Base-by-base conservation (phyloP, 2,113 vertebrate genomes). In the Blennius ocellaris region DNA sequence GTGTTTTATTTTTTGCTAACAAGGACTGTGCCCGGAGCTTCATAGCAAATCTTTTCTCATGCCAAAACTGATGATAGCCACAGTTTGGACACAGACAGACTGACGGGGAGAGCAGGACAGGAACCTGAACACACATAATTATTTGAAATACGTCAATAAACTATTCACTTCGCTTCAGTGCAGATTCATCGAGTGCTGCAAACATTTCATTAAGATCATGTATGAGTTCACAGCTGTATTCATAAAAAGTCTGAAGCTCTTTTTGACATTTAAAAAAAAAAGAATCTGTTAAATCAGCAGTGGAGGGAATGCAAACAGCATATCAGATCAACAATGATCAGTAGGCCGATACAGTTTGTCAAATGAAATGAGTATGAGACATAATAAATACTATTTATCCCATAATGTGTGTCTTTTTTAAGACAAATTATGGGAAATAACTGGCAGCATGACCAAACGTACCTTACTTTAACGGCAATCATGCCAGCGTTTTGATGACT, bases 41-140 rank as follows among this genome's bases (percentile, higher is more conserved):
- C 14, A 7, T 59, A 39, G 52, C 56, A 53, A 44, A 43, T 71
- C 49, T 40, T 8, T 45, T 45, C 55, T 5, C 15, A 51, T 63
- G 52, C 37, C 57, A 17, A 39, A 55, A 67, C 8, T 37, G 7
- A 52, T 54, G 53, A 56, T 49, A 65, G 53, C 38, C 11, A 50
- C 30, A 2, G 11, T 8, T 49, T 38, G 36, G 54, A 76, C 21
- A 10, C 61, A 11, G 41, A 41, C 61, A 57, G 50, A 40, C 57
- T 59, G 45, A 43, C 16, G 65, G 68, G 38, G 76, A 51, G 64
- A 76, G 50, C 56, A 70, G 45, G 41, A 36, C 47, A 47, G 55
- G 48, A 11, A 57, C 30, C 3, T 57, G 16, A 68, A 73, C 63
- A 66, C 74, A 43, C 50, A 52, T 41, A 21, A 40, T 6, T 41